Evolutionary conservation across 92 coral and sea anemone genomes (phyloP).

Genomic region (Nematostella vectensis): DNA sequence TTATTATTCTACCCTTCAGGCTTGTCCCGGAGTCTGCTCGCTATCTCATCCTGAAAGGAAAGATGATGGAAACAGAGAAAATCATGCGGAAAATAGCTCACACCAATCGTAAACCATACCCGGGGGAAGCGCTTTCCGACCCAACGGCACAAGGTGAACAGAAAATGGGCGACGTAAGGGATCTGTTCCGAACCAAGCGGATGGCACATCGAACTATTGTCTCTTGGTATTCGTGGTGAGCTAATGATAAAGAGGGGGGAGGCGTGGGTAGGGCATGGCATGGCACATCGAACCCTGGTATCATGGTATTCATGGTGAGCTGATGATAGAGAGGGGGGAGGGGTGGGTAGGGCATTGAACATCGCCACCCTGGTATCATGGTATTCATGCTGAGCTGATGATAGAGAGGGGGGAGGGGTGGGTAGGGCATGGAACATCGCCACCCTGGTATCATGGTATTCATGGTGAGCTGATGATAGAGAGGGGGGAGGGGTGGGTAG

Average conservation of each 20-base stretch:
- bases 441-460: too few relatives aligned
- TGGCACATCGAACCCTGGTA: too few relatives aligned
- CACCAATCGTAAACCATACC: slow-evolving; percentile 42
- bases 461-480: too few relatives aligned
- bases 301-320: too few relatives aligned
- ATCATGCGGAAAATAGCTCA: slow-evolving; percentile 44
- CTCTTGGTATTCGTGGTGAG: slow-evolving; percentile 61
- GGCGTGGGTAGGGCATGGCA: not conserved
- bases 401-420: too few relatives aligned
- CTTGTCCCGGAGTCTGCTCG: slow-evolving; percentile 59
- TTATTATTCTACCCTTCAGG: too few relatives aligned
- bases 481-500: too few relatives aligned
- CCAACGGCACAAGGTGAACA: slow-evolving; percentile 40
- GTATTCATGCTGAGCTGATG: too few relatives aligned
- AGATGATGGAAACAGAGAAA: slow-evolving; percentile 31
- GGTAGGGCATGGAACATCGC: too few relatives aligned
- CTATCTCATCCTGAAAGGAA: slow-evolving; percentile 50
- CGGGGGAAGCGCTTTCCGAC: slow-evolving; percentile 31
- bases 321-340: too few relatives aligned
- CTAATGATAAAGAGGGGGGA: not conserved
- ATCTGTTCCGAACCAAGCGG: slow-evolving; percentile 40
- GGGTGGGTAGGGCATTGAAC: too few relatives aligned
- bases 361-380: too few relatives aligned
- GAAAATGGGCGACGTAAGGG: slow-evolving; percentile 50
- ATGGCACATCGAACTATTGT: slow-evolving; percentile 57